Evolutionary conservation across 1,140 invertebrate genomes (phyloP).

Genomic region (Leptestheria dahalacensis): DNA sequence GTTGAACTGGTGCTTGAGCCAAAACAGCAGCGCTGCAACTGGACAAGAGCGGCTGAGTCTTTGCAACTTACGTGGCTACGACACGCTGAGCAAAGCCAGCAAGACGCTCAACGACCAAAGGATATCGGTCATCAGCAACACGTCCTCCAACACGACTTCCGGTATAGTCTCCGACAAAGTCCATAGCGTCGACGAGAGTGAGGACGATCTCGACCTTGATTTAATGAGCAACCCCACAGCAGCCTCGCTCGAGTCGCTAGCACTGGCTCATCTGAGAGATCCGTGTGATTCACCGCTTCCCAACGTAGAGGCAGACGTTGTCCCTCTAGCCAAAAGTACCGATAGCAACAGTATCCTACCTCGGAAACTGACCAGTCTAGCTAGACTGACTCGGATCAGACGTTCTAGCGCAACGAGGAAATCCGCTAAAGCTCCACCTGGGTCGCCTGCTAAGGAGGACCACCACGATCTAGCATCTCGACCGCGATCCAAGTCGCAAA

Average conservation of each 20-base stretch:
- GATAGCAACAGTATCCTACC: conserved; percentile 7
- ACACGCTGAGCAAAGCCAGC: conserved; percentile 7
- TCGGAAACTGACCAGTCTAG: conserved; percentile 3
- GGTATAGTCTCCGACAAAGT: conserved; percentile 88
- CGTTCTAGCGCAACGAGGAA: neutral
- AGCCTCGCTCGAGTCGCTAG: conserved; percentile 55
- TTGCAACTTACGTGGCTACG: conserved; percentile 12
- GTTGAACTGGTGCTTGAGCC: neutral
- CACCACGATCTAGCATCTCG: conserved; percentile 21
- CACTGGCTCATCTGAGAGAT: conserved; percentile 32
- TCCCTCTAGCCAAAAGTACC: conserved; percentile 9
- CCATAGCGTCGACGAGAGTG: conserved; percentile 75
- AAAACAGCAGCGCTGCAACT: neutral
- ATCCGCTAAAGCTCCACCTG: conserved; percentile 5
- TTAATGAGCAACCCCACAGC: conserved; percentile 52
- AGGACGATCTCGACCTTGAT: conserved; percentile 45
- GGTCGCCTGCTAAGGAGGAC: conserved; percentile 20
- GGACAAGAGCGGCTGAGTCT: neutral
- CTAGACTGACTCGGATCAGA: conserved; percentile 3
- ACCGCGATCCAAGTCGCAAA: conserved; percentile 12
- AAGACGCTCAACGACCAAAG: conserved; percentile 43
- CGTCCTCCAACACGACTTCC: conserved; percentile 85
- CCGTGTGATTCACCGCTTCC: conserved; percentile 28
- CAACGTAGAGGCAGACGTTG: conserved; percentile 9
- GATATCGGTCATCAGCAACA: conserved; percentile 78